Conservation (phyloP, 1,140 invertebrate species). For the Hycleus phaleratus region DNA sequence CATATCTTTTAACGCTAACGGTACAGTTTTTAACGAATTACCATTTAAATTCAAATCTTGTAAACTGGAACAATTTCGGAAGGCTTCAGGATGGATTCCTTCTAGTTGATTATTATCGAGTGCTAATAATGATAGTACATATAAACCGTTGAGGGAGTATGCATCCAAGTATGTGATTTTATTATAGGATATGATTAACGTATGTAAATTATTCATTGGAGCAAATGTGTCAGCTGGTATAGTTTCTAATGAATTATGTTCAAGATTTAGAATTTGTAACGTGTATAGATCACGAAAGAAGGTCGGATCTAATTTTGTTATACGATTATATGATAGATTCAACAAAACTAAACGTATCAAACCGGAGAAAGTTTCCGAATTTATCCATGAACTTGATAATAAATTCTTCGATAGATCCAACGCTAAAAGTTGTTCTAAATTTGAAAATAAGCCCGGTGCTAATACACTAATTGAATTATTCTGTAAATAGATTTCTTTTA, state of each 20-base stretch:
- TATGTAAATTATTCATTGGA: conserved; percentile 76
- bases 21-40: conserved; percentile 73
- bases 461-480: conserved; percentile 81
- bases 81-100: conserved; percentile 69
- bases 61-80: conserved; percentile 70
- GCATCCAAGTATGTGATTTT: conserved; percentile 67
- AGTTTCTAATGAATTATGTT: conserved; percentile 69
- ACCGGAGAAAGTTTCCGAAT: conserved; percentile 73
- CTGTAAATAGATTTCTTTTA: conserved; percentile 79
- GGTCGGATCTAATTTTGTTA: conserved; percentile 70
- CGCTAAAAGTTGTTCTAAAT: conserved; percentile 75
- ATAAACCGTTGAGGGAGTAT: conserved; percentile 69
- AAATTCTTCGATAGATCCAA: conserved; percentile 83
- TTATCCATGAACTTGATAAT: conserved; percentile 75
- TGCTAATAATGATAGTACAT: conserved; percentile 67
- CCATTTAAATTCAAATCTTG: conserved; percentile 80
- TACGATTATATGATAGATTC: conserved; percentile 76
- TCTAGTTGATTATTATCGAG: conserved; percentile 73
- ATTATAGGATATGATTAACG: conserved; percentile 70
- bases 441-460: conserved; percentile 70
- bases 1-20: conserved; percentile 66
- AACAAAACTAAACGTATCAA: conserved; percentile 78
- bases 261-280: conserved; percentile 71
- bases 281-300: conserved; percentile 75
- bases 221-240: conserved; percentile 74